These are phyloP conservation scores for Chymomyza costata DNA, from an alignment of 1,140 invertebrate species.

Conservation along the genomic window DNA sequence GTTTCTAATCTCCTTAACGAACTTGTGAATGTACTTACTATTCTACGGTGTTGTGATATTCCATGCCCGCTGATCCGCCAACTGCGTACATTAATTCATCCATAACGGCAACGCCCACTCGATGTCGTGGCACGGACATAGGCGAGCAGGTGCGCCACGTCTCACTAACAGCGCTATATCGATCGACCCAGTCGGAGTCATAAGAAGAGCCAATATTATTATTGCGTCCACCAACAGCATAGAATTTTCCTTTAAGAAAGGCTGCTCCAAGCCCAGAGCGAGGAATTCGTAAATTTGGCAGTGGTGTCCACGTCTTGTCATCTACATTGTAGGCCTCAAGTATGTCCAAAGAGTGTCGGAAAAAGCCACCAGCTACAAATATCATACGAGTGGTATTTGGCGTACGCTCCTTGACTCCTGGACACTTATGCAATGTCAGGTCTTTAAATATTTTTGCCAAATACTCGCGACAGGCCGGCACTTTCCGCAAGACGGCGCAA, in stretches of 20 bases:
- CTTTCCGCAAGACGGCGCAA: slow-evolving; percentile 90
- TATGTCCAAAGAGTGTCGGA: slow-evolving; percentile 88
- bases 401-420: slow-evolving; percentile 86
- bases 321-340: slow-evolving; percentile 92
- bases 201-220: slow-evolving; percentile 89
- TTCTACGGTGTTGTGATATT: slow-evolving; percentile 92
- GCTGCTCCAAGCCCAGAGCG: slow-evolving; percentile 91
- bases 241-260: slow-evolving; percentile 88
- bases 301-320: slow-evolving; percentile 87
- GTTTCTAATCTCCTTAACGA: no score
- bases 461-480: slow-evolving; percentile 92
- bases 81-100: slow-evolving; percentile 93
- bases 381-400: slow-evolving; percentile 92
- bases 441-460: slow-evolving; percentile 93
- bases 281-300: slow-evolving; percentile 87
- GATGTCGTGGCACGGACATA: slow-evolving; percentile 89
- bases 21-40: slow-evolving; percentile 77
- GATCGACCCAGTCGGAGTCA: slow-evolving; percentile 87
- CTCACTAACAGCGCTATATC: slow-evolving; percentile 74
- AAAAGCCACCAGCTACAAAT: slow-evolving; percentile 93
- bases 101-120: slow-evolving; percentile 93
- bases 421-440: slow-evolving; percentile 87
- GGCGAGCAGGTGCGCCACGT: slow-evolving; percentile 86
- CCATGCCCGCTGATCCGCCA: slow-evolving; percentile 88
- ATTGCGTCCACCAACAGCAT: slow-evolving; percentile 93